Evolutionary conservation across 2,888 invertebrate species (phyloP).

Genomic region (Polydrusus pterygomalis): DNA sequence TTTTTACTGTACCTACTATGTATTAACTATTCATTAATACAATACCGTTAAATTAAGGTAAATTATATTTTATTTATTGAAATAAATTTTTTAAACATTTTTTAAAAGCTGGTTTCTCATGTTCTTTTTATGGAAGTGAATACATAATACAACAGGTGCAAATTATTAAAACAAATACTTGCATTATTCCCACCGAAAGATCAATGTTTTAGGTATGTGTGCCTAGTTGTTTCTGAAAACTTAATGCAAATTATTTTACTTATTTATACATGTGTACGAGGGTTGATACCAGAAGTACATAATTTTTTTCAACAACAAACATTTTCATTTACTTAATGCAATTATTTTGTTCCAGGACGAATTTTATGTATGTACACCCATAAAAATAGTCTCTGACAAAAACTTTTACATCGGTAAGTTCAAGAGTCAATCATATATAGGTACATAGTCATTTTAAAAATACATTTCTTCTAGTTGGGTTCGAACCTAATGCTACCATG

Average conservation of each 20-base stretch:
- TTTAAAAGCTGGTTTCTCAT: no score
- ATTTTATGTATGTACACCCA: slow-evolving; percentile 92
- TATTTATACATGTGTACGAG: no score
- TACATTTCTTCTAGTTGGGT: slow-evolving; percentile 82
- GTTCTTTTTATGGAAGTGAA: no score
- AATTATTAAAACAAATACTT: no score
- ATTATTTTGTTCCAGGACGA: slow-evolving; percentile 82
- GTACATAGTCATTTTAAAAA: neutral
- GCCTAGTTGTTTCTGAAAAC: no score
- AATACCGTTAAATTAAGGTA: neutral
- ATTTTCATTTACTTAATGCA: slow-evolving; percentile 41
- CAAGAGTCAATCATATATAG: neutral
- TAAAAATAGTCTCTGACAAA: slow-evolving; percentile 84
- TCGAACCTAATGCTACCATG: slow-evolving; percentile 93
- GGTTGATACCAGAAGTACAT: no score
- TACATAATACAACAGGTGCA: no score
- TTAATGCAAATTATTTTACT: no score
- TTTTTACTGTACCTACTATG: neutral
- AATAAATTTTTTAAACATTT: no score
- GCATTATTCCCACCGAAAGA: no score
- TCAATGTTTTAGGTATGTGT: no score
- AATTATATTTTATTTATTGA: no score
- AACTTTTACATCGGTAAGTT: slow-evolving; percentile 88
- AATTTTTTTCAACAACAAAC: slow-evolving; percentile 35
- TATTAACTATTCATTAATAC: neutral